Evolutionary conservation across 37 sponge, comb jelly and placozoan genomes (phyloP).

Genomic region (Hexactinellida sp.): DNA sequence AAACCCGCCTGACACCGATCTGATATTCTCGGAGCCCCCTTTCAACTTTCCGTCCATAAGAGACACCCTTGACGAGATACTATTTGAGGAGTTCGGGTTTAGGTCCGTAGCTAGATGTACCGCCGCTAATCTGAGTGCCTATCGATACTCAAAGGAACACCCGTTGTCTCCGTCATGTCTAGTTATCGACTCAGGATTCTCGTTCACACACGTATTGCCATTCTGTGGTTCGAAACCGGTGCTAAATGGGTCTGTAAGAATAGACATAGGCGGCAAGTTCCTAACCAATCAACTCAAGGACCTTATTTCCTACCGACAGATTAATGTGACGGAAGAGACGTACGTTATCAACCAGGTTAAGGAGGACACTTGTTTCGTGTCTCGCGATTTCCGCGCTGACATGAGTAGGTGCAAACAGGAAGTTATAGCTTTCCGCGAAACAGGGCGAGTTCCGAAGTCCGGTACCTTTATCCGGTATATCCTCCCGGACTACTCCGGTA

Average conservation of each 20-base stretch:
- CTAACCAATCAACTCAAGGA: slow-evolving; percentile 92
- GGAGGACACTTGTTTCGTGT: slow-evolving; percentile 87
- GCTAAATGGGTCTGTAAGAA: slow-evolving; percentile 35
- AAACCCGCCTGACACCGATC: slow-evolving; percentile 24
- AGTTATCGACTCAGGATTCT: slow-evolving; percentile 81
- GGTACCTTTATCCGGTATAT: slow-evolving; percentile 38
- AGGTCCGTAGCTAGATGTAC: slow-evolving; percentile 41
- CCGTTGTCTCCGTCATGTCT: slow-evolving; percentile 37
- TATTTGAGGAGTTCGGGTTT: slow-evolving; percentile 88
- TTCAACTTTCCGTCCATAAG: slow-evolving; percentile 86
- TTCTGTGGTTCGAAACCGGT: slow-evolving; percentile 44
- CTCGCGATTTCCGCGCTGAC: slow-evolving; percentile 53
- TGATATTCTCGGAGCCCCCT: slow-evolving; percentile 78
- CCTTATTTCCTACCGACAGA: slow-evolving; percentile 82
- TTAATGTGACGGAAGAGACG: slow-evolving; percentile 93
- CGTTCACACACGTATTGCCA: slow-evolving; percentile 92
- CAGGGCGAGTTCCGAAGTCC: not conserved
- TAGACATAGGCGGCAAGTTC: slow-evolving; percentile 93
- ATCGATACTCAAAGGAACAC: slow-evolving; percentile 29
- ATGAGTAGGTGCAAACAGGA: slow-evolving; percentile 59
- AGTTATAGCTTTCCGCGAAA: not conserved
- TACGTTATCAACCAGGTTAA: slow-evolving; percentile 94
- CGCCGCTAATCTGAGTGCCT: slow-evolving; percentile 44
- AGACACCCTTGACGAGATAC: slow-evolving; percentile 70
- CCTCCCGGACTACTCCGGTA: slow-evolving; percentile 65